These are phyloP conservation scores for Speoplatyrhinus poulsoni DNA, from an alignment of 2,113 vertebrate genomes.

Conservation along the genomic window DNA sequence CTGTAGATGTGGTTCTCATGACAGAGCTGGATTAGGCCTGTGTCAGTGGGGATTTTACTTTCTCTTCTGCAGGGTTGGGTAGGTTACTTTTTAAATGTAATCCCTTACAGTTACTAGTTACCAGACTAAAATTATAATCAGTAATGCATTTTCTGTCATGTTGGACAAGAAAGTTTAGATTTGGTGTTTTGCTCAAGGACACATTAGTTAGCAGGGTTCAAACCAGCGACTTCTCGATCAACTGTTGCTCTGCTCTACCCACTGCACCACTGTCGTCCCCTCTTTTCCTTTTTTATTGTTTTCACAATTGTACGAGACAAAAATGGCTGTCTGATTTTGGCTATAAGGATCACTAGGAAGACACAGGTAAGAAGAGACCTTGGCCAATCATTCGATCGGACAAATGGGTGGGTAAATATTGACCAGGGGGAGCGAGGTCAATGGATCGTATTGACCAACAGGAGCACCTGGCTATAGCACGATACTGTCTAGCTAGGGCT, in stretches of 20 bases:
- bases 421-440: slow-evolving; percentile 42
- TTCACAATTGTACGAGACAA: no score
- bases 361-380: slow-evolving; percentile 23
- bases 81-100: no score
- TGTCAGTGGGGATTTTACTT: slow-evolving; percentile 51
- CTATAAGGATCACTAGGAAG: slow-evolving; percentile 9
- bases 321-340: background rate
- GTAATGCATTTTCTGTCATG: no score
- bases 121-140: no score
- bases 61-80: slow-evolving; percentile 27
- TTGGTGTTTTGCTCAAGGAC: no score
- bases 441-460: slow-evolving; percentile 34
- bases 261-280: background rate
- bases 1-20: slow-evolving; percentile 66
- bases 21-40: slow-evolving; percentile 15
- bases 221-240: no score
- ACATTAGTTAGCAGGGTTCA: no score
- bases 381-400: slow-evolving; percentile 40
- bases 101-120: no score
- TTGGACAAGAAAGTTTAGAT: no score
- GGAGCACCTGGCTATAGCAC: slow-evolving; percentile 21
- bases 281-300: background rate
- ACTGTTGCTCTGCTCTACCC: no score
- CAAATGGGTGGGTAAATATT: slow-evolving; percentile 52
- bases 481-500: background rate